A percentile compares a stretch with the other conserved stretches of the same genome.
phyloP scores from a whole-genome alignment of 2,888 invertebrate species.

The Panzeria rudis region DNA sequence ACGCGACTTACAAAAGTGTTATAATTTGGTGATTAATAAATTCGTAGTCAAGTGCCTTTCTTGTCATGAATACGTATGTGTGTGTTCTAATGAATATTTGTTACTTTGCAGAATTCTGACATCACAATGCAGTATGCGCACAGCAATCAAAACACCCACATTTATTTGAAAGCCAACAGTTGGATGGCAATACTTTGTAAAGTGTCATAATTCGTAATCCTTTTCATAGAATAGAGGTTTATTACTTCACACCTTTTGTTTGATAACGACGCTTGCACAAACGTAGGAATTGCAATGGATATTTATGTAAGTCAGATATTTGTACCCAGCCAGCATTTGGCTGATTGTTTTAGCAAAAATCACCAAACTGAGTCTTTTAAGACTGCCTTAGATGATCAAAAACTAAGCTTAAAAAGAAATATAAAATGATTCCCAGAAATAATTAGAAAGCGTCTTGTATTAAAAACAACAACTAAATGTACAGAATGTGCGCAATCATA shows the following conservation, averaged over 20 bases:
- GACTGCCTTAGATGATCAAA: too few species aligned
- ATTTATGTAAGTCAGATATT: not conserved
- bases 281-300: constrained; percentile 19
- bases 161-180: constrained; percentile 29
- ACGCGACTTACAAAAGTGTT: constrained; percentile 62
- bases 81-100: constrained; percentile 60
- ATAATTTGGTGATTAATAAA: constrained; percentile 66
- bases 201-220: constrained; percentile 82
- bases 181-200: constrained; percentile 67
- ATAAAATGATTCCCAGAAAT: too few species aligned
- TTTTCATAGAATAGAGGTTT: constrained; percentile 70
- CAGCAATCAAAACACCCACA: constrained; percentile 20
- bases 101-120: constrained; percentile 45
- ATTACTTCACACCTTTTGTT: constrained; percentile 79
- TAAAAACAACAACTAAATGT: too few species aligned
- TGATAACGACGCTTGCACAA: constrained; percentile 33
- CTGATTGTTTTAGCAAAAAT: too few species aligned
- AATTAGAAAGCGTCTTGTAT: too few species aligned
- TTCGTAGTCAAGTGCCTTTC: constrained; percentile 32
- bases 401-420: too few species aligned
- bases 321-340: too few species aligned
- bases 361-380: too few species aligned
- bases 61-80: not conserved
- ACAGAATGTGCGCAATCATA: too few species aligned
- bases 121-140: not conserved